Evolutionary conservation across 2,888 invertebrate species (phyloP), one percentile per base, ranked within the genome.

Genomic region (Drosophila helvetica): DNA sequence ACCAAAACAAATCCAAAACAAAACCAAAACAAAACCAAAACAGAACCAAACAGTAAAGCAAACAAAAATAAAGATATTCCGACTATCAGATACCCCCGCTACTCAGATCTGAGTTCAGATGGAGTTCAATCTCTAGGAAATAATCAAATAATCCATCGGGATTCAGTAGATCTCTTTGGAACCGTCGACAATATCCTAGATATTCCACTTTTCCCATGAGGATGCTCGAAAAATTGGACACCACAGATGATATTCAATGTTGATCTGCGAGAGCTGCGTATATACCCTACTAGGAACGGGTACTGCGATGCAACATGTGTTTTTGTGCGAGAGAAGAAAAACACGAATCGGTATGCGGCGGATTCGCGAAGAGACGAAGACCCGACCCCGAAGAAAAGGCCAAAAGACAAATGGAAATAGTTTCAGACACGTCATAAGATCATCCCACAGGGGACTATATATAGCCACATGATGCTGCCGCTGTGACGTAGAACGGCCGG

Each of bases 1-100:
- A 70, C 47, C 52, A 27, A 57, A 61, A 70, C 51, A n/a, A n/a
- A n/a, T 71, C 56, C 15, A 43, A 61, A 70, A 62, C 47, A 51
- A 55, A 69, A 68, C 51, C 22, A 51, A 68, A 66, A 55, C 53
- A 38, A 46, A 64, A 54, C 56, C 51, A 55, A 45, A 70, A 52
- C 52, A 27, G 53, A 61, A 70, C 51, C 30, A 18, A 15, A 59
- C 47, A 38, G 30, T 38, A 59, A 69, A 70, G 42, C 53, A 42
- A 53, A 53, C 1, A n/a, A n/a, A 53, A 53, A 53, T 42, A 33
- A 46, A 56, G 6, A 38, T 38, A 38, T 38, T 15, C 6, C 38
- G 38, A 38, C 38, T 38, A 38, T 38, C 38, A 15, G 38, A 38
- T 38, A 38, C 38, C 38, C 38, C 38, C 2, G 38, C 7, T 38